A percentile compares a stretch with the other conserved stretches of the same genome.
These are phyloP conservation scores for Stenolophus ochropezus DNA, from an alignment of 2,888 invertebrate genomes.

Conservation along the genomic window DNA sequence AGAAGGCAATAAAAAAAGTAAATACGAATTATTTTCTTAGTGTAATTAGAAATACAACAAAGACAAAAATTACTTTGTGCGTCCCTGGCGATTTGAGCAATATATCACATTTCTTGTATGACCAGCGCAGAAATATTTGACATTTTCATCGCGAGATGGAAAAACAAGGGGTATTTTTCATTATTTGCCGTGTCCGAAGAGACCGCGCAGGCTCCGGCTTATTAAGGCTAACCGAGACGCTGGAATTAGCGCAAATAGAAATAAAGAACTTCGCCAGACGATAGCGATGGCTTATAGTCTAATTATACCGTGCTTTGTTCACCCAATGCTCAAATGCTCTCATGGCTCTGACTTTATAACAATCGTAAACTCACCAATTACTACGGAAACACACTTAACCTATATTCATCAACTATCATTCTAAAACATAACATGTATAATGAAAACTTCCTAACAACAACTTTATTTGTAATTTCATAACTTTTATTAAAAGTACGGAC, in stretches of 20 bases:
- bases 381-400: background rate
- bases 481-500: no score
- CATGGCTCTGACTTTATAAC: background rate
- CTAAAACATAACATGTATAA: no score
- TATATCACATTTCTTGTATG: constrained; percentile 40
- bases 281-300: constrained; percentile 30
- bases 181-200: constrained; percentile 34
- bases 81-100: constrained; percentile 3
- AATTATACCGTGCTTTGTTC: constrained; percentile 9
- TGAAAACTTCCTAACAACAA: no score
- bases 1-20: background rate
- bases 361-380: background rate
- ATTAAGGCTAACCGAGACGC: constrained; percentile 31
- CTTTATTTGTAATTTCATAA: no score
- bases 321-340: background rate
- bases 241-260: constrained; percentile 47
- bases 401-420: background rate
- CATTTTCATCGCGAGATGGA: constrained; percentile 40
- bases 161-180: constrained; percentile 51
- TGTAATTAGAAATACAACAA: constrained; percentile 35
- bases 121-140: constrained; percentile 28
- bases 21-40: background rate
- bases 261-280: constrained; percentile 24
- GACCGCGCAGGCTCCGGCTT: constrained; percentile 39
- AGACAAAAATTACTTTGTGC: constrained; percentile 27